Percentiles rank a stretch among this genome's conserved stretches.
Evolutionary conservation across 2,888 invertebrate species (phyloP).

Genomic region (Rhingia rostrata): DNA sequence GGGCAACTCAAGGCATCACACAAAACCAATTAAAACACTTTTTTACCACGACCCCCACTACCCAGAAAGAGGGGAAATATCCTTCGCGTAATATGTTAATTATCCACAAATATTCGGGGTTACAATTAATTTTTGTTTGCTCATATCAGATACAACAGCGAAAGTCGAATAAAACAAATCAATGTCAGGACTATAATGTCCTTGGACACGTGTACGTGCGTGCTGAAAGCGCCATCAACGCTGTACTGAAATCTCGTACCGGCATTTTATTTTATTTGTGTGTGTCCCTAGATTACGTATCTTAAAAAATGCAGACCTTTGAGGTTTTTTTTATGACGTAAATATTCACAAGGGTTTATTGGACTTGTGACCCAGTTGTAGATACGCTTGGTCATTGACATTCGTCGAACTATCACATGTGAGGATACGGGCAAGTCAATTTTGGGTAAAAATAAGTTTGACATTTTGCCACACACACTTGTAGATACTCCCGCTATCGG

Average conservation of each 20-base stretch:
- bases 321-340: background rate
- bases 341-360: conserved; percentile 33
- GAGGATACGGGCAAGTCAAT: background rate
- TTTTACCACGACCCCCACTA: background rate
- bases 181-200: conserved; percentile 26
- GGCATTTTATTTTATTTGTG: background rate
- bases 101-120: conserved; percentile 43
- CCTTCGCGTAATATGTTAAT: conserved; percentile 49
- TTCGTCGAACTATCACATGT: background rate
- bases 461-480: background rate
- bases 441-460: conserved; percentile 12
- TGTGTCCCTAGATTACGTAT: background rate
- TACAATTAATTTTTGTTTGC: conserved; percentile 40
- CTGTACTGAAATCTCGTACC: background rate
- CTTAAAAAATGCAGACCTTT: background rate
- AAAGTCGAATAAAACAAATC: conserved; percentile 2
- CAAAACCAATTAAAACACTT: conserved; percentile 31
- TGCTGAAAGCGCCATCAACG: conserved; percentile 8
- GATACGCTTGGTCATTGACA: conserved; percentile 37
- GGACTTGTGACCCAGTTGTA: conserved; percentile 22
- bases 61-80: conserved; percentile 17
- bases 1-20: background rate
- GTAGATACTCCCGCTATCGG: background rate
- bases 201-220: conserved; percentile 23
- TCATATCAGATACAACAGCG: background rate